These are phyloP conservation scores for Aphidius colemani DNA, from an alignment of 2,888 invertebrate genomes.

Conservation along the genomic window DNA sequence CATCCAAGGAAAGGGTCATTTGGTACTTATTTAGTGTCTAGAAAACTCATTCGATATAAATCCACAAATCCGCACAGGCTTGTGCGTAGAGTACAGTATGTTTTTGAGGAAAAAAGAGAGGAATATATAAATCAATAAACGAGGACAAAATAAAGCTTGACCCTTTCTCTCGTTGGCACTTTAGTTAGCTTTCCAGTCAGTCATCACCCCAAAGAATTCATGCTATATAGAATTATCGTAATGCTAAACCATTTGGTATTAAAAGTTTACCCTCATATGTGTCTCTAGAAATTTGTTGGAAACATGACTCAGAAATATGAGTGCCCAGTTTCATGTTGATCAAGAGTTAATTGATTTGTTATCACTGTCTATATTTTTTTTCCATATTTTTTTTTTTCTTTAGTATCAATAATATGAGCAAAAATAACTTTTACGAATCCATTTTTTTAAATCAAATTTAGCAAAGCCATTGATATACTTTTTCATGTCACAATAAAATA, in stretches of 20 bases:
- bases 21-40: constrained; percentile 32
- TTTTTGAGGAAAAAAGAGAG: neutral
- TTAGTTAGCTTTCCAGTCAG: constrained; percentile 41
- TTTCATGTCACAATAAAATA: too few species aligned
- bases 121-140: constrained; percentile 2
- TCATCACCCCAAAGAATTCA: constrained; percentile 41
- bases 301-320: constrained; percentile 6
- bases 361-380: neutral
- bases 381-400: too few species aligned
- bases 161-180: constrained; percentile 45
- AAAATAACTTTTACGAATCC: too few species aligned
- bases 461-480: too few species aligned
- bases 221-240: constrained; percentile 44
- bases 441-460: too few species aligned
- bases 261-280: too few species aligned
- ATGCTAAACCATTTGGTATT: constrained; percentile 40
- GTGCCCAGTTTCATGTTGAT: constrained; percentile 16
- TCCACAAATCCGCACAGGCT: constrained; percentile 24
- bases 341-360: too few species aligned
- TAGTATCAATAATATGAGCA: too few species aligned
- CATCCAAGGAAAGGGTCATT: constrained; percentile 31
- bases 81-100: constrained; percentile 8
- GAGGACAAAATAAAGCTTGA: constrained; percentile 43
- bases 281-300: neutral
- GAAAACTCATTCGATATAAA: constrained; percentile 8